phyloP scores from a whole-genome alignment of 1,140 invertebrate genomes.

The Listronotus bonariensis region DNA sequence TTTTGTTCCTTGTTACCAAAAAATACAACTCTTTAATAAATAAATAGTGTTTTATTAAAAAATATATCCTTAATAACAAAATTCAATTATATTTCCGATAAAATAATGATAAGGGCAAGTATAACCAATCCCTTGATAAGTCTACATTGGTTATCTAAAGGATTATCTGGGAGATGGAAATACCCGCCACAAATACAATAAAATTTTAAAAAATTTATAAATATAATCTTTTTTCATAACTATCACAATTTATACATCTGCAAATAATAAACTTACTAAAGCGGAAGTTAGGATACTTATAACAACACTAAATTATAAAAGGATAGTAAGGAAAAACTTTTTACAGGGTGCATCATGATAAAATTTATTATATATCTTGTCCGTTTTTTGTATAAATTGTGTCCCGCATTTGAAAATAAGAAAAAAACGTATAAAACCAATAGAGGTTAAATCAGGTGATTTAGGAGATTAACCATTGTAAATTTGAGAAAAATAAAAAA shows the following conservation, averaged over 20 bases:
- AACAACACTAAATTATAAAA: too few species aligned
- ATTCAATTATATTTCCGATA: neutral
- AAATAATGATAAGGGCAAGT: neutral
- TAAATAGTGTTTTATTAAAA: conserved; percentile 19
- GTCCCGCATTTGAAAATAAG: too few species aligned
- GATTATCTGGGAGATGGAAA: neutral
- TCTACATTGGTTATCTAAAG: neutral
- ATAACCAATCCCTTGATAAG: neutral
- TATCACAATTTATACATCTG: conserved; percentile 7
- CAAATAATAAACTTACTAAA: neutral
- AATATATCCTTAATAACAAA: conserved; percentile 18
- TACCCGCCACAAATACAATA: neutral
- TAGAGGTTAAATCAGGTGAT: too few species aligned
- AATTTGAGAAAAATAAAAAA: too few species aligned
- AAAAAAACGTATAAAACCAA: too few species aligned
- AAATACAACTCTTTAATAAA: neutral
- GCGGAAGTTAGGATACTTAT: too few species aligned
- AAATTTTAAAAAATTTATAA: neutral
- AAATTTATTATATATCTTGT: too few species aligned
- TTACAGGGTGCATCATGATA: too few species aligned
- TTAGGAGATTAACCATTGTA: too few species aligned
- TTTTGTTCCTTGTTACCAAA: too few species aligned
- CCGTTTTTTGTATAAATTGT: too few species aligned
- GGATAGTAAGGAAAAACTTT: too few species aligned
- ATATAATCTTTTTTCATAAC: neutral